Percentiles rank a stretch among this genome's conserved stretches.
Evolutionary conservation across 2,113 vertebrate genomes (phyloP).

Genomic region (Sebastes fasciatus): DNA sequence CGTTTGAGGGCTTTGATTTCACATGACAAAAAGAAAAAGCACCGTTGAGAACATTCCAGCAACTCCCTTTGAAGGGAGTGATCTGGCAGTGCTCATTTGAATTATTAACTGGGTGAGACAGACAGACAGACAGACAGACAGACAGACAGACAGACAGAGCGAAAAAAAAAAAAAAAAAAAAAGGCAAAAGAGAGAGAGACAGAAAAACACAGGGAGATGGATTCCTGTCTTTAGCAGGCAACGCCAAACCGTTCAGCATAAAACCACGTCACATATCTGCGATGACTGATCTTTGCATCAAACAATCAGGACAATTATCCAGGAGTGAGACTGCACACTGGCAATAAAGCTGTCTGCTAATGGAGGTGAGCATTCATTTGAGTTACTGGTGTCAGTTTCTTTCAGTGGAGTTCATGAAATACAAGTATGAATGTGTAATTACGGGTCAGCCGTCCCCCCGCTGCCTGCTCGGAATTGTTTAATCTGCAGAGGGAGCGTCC

Average conservation of each 20-base stretch:
- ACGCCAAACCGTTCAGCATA: conserved; percentile 16
- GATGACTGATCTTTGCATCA: conserved; percentile 56
- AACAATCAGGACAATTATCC: conserved; percentile 54
- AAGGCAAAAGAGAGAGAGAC: conserved; percentile 51
- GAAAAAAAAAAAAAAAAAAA: background rate
- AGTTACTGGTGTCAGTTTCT: background rate
- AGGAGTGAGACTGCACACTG: conserved; percentile 21
- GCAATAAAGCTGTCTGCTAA: conserved; percentile 30
- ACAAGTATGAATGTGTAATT: conserved; percentile 43
- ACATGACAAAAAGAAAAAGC: conserved; percentile 76
- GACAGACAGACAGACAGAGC: conserved; percentile 28
- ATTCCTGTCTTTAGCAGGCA: conserved; percentile 44
- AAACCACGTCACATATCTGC: conserved; percentile 17
- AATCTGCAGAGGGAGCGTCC: conserved; percentile 54
- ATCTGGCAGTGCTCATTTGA: conserved; percentile 79
- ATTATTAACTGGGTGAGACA: conserved; percentile 76
- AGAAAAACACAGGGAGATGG: conserved; percentile 48
- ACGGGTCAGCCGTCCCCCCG: conserved; percentile 44
- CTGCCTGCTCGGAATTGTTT: conserved; percentile 38
- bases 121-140: conserved; percentile 36
- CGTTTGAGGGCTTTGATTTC: conserved; percentile 77
- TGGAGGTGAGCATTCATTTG: conserved; percentile 41
- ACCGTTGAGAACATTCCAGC: conserved; percentile 74
- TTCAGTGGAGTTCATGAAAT: conserved; percentile 17
- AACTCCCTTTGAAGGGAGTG: conserved; percentile 76